Evolutionary conservation across 2,113 vertebrate species (phyloP), one percentile per base, ranked within the genome.

Genomic region (Triplophysa rosa): DNA sequence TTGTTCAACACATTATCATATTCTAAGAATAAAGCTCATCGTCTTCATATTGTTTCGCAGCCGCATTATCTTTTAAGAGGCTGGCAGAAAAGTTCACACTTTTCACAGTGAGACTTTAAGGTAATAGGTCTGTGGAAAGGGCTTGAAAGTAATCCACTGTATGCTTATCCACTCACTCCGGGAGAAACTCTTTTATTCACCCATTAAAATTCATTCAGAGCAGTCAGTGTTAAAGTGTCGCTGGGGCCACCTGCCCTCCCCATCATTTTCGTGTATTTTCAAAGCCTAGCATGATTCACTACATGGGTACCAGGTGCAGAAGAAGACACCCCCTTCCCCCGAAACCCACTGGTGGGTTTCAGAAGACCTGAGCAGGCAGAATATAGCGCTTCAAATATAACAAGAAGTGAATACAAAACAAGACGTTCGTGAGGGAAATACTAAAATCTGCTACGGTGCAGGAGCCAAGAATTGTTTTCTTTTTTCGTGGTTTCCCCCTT

Each of bases 91-190:
- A 71, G 65, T 77, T 21, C 45, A 52, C 40, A 49, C 67, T 21
- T 59, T 74, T 17, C 26, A 89, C 84, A 82, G 84, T 82, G 62
- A 67, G 52, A 64, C 80, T 85, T 89, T 87, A 82, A 90, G 80
- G 71, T 64, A n/a, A 23, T 66, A 10, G 49, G 64, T 58, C 10
- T 68, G 67, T 67, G 45, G 21, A 4, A 76, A 67, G 42, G 19
- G 45, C 14, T 59, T 61, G 16, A 69, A 70, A 11, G 58, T 65
- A 59, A 16, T 73, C 12, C n/a, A 49, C 76, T 26, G 59, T 69
- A 8, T 33, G 73, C 54, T 69, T 14, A 17, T 64, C 26, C n/a
- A 19, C 29, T 65, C 29, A 75, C 56, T 70, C 4, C 37, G 21
- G 26, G 68, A 79, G 79, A 45, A 16, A 76, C 77, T 58, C 65